Evolutionary conservation across 2,797 vertebrate genomes (phyloP).

Genomic region (Todus mexicanus): DNA sequence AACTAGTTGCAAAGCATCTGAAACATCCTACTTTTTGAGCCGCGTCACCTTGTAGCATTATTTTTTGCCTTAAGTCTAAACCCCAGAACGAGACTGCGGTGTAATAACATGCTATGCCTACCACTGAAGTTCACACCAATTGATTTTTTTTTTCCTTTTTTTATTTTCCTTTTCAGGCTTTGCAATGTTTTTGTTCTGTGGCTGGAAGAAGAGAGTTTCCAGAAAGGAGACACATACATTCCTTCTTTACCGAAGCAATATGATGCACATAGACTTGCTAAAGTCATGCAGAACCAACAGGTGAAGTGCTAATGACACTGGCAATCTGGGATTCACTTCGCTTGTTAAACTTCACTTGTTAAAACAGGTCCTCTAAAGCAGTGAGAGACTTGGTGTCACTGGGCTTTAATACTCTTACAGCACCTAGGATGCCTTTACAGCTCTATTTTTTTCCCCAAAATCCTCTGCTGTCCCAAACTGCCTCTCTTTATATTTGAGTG

Average conservation of each 20-base stretch:
- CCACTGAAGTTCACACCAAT: neutral
- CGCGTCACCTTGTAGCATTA: fast-evolving
- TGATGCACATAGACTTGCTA: slow-evolving; percentile 88
- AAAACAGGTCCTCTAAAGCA: neutral
- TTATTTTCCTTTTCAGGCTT: slow-evolving; percentile 75
- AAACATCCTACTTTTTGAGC: neutral
- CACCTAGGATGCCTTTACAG: neutral
- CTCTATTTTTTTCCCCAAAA: neutral
- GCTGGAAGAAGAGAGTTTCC: slow-evolving; percentile 94
- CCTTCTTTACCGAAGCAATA: slow-evolving; percentile 93
- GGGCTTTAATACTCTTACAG: fast-evolving
- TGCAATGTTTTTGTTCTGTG: slow-evolving; percentile 91
- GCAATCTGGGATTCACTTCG: neutral
- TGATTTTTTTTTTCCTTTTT: neutral
- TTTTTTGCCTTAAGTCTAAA: neutral
- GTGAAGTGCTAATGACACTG: slow-evolving; percentile 15
- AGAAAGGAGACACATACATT: slow-evolving; percentile 90
- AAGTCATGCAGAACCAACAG: slow-evolving; percentile 92
- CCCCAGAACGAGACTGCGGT: neutral
- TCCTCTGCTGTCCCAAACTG: neutral
- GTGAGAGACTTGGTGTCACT: neutral
- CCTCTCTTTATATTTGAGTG: neutral
- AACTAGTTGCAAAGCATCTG: neutral
- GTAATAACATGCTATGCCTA: neutral
- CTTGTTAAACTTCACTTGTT: neutral